These are phyloP conservation scores for Bombycilla garrulus DNA, from an alignment of 2,113 vertebrate species.

Conservation along the genomic window DNA sequence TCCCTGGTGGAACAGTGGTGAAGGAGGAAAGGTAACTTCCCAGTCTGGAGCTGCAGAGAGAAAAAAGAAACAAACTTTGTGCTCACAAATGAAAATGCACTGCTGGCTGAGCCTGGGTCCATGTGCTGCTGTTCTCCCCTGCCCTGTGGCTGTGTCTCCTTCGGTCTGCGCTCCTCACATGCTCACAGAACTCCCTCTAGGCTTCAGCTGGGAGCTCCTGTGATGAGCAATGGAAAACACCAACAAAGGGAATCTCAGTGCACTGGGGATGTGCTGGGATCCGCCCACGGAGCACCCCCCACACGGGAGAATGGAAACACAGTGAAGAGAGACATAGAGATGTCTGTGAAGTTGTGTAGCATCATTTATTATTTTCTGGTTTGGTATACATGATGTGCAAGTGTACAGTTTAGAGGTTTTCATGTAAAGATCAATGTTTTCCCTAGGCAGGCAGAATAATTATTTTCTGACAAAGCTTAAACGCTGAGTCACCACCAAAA, in stretches of 20 bases:
- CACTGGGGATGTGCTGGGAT: background rate
- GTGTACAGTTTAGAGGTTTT: background rate
- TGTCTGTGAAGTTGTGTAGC: background rate
- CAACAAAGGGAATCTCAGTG: background rate
- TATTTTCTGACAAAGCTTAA: conserved; percentile 7
- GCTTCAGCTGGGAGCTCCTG: background rate
- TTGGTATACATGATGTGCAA: background rate
- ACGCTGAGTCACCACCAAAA: background rate
- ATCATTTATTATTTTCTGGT: background rate
- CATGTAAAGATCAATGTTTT: conserved; percentile 40
- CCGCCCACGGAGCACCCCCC: background rate
- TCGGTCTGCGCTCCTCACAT: background rate
- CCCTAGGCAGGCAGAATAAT: background rate
- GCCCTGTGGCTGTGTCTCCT: background rate
- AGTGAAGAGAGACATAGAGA: background rate
- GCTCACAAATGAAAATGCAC: background rate
- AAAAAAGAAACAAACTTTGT: background rate
- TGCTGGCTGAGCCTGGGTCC: background rate
- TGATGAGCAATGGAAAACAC: background rate
- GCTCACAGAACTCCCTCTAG: background rate
- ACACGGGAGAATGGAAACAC: fast-evolving
- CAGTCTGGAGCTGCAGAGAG: background rate
- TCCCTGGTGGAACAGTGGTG: background rate
- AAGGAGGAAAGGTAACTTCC: background rate
- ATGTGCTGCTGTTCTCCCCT: background rate